These are phyloP conservation scores for Venustoraphidia nigricollis DNA, from an alignment of 2,888 invertebrate species.

Conservation along the genomic window DNA sequence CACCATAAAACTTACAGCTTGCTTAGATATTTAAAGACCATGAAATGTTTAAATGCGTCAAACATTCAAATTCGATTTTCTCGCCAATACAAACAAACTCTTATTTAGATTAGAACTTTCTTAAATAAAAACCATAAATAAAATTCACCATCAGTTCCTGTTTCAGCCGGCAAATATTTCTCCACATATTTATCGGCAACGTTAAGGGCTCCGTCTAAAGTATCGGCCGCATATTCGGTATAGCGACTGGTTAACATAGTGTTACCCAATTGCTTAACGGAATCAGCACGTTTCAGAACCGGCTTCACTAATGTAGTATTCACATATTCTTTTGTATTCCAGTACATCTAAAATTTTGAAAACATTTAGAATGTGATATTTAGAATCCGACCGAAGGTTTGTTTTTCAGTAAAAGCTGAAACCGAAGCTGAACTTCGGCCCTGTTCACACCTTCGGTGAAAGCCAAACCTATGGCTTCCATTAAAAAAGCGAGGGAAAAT, in stretches of 20 bases:
- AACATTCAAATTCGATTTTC: too few relatives aligned
- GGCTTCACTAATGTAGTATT: slow-evolving; percentile 44
- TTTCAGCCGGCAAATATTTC: slow-evolving; percentile 57
- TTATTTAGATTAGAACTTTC: too few relatives aligned
- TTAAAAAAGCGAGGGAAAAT: neutral
- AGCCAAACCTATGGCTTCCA: neutral
- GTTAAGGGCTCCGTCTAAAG: slow-evolving; percentile 56
- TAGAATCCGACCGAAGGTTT: neutral
- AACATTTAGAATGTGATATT: slow-evolving; percentile 10
- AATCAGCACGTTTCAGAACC: slow-evolving; percentile 64
- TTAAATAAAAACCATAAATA: too few relatives aligned
- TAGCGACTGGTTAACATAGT: slow-evolving; percentile 54
- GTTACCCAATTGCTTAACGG: slow-evolving; percentile 62
- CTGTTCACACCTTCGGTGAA: neutral
- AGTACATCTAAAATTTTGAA: slow-evolving; percentile 47
- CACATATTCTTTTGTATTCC: slow-evolving; percentile 64
- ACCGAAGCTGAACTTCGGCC: neutral
- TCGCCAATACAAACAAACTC: too few relatives aligned
- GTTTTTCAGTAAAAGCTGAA: neutral
- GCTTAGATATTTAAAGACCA: too few relatives aligned
- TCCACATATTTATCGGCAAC: slow-evolving; percentile 72
- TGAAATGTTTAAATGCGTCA: too few relatives aligned
- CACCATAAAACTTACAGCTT: too few relatives aligned
- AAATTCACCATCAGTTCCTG: slow-evolving; percentile 41
- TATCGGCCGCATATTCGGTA: slow-evolving; percentile 57